Base-by-base conservation (phyloP, 2,797 vertebrate species). In the Sylvia borin region DNA sequence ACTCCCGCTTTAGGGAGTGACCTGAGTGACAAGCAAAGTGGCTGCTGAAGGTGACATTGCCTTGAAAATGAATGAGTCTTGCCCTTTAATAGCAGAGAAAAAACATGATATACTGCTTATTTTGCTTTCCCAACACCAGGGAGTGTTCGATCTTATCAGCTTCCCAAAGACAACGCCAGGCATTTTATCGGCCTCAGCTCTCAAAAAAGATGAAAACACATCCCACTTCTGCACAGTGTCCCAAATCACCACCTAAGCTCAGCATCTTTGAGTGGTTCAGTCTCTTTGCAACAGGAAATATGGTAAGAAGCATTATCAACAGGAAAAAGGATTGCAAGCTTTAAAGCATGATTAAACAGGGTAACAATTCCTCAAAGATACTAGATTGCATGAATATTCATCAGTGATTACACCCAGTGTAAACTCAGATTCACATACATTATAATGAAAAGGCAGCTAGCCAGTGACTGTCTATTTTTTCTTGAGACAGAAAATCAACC, bases 311-410 rank as follows among this genome's bases (percentile, higher is more conserved):
- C 72, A 88, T 96, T 95, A 97, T 81, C 92, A 95, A 96, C 76
- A 94, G 93, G 92, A 93, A 97, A 93, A 91, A 96, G 53, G 88
- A 96, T 93, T 92, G 88, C 84, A 97, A 65, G 92, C 82, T 95
- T 83, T 86, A 91, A 73, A 88, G 67, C 79, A 90, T 89, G 87
- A 97, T 96, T 96, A 97, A 97, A 93, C 54, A 94, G 95, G 80
- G 94, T 93, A 95, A 93, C 47, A 85, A 84, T 94, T 92, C 85
- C 74, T 97, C 87, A 94, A 92, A 96, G 95, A 91, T 90, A 74
- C 80, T 78, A 94, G 79, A 93, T 96, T 94, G 92, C 90, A 95
- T 75, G 70, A 95, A 93, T 96, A 72, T 88, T 95, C 79, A 71
- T 92, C 57, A 92, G 57, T 67, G 80, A 97, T 92, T 93, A 76